Conservation (phyloP, 2,888 invertebrate genomes). For the Callyntrura sp. region DNA sequence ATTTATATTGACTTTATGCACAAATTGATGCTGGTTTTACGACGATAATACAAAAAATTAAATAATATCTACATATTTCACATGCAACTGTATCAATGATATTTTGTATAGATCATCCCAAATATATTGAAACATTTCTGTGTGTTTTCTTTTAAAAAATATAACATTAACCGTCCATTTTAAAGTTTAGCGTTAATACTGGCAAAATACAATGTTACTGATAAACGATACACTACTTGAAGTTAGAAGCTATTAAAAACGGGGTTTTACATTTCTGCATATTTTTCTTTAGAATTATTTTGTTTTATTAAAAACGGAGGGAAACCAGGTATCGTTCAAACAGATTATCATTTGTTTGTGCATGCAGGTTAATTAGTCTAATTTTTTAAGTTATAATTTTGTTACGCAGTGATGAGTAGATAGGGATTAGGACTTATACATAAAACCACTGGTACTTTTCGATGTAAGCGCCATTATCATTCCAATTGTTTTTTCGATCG, state of each 20-base stretch:
- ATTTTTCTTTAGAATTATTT: too few relatives aligned
- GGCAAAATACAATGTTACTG: slow-evolving; percentile 58
- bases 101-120: neutral
- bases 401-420: neutral
- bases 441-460: neutral
- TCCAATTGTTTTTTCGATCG: neutral
- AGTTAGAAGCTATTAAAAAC: too few relatives aligned
- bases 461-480: neutral
- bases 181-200: slow-evolving; percentile 66
- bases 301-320: too few relatives aligned
- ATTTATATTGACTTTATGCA: too few relatives aligned
- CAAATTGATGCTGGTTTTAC: too few relatives aligned
- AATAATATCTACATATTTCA: too few relatives aligned
- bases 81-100: neutral
- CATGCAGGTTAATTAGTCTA: too few relatives aligned
- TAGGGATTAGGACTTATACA: neutral
- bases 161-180: neutral
- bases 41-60: too few relatives aligned
- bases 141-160: neutral
- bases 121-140: neutral
- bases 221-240: too few relatives aligned
- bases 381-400: neutral
- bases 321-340: neutral
- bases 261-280: too few relatives aligned
- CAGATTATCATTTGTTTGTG: neutral